Evolutionary conservation across 2,797 vertebrate species (phyloP).

Genomic region (Falco berigora): DNA sequence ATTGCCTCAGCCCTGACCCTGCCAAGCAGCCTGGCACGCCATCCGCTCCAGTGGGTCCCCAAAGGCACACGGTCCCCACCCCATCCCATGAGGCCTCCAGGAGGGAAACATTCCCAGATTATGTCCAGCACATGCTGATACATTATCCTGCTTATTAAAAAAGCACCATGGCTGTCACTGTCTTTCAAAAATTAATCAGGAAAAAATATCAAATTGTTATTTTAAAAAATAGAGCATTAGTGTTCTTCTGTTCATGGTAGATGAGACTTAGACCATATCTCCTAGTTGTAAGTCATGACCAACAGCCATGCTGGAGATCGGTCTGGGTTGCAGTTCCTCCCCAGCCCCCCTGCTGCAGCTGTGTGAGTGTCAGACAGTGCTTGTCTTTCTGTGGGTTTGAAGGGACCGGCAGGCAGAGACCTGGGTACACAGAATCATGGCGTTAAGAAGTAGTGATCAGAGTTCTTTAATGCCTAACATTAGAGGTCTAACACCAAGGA

Average conservation of each 20-base stretch:
- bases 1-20: not conserved
- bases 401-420: not conserved
- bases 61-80: not conserved
- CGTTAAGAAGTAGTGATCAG: not conserved
- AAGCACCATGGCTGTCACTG: rapidly evolving
- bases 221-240: not conserved
- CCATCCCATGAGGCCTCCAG: not conserved
- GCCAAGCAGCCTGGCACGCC: not conserved
- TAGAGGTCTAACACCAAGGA: not conserved
- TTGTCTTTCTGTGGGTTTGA: not conserved
- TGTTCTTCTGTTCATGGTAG: not conserved
- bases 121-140: rapidly evolving
- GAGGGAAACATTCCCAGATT: not conserved
- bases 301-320: not conserved
- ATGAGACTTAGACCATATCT: not conserved
- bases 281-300: not conserved
- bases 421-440: not conserved
- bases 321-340: not conserved
- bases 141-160: not conserved
- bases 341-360: not conserved
- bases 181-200: not conserved
- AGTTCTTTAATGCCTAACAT: not conserved
- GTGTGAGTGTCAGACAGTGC: not conserved
- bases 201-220: not conserved
- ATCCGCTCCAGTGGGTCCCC: not conserved